Evolutionary conservation across 2,888 invertebrate genomes (phyloP), one percentile per base, ranked within the genome.

Genomic region (Nomada hirtipes): DNA sequence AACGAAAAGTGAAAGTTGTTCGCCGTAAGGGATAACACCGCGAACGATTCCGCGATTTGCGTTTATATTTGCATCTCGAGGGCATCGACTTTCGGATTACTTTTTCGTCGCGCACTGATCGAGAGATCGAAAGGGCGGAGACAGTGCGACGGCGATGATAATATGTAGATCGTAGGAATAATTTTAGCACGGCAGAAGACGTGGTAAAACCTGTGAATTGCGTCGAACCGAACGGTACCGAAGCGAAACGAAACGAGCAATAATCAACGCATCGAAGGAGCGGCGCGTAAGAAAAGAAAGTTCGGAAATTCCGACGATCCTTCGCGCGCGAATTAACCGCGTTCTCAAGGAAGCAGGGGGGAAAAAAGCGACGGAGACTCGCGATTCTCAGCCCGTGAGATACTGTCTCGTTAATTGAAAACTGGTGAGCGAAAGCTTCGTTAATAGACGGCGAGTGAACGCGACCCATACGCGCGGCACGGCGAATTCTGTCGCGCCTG

Each of bases 291-390:
- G 76, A 77, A 78, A 80, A 80, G 75, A 79, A 76, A 80, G 78
- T 72, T 69, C 47, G 77, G 47, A 59, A 69, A 75, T 42, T 70
- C 83, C 77, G 69, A 73, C 10, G 47, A 42, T 55, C 13, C 53
- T 52, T 44, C 44, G 59, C n/a, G 79, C 79, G 84, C 81, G 60
- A 72, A 60, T 13, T 36, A 61, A 70, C 71, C 60, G 77, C 84
- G 88, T 91, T 91, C 91, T 91, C 91, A 90, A 61, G 89, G 91
- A 90, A 91, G 89, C 90, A 71, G 79, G 74, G 26, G 67, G 57
- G 20, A 71, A 70, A 59, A 11, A 47, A 44, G n/a, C 44, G 44
- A 50, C n/a, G 20, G 29, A 7, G 67, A 4, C 11, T 20, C 13
- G 20, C 20, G 15, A 53, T 67, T 65, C 76, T 82, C 79, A 76